Evolutionary conservation across 2,888 invertebrate species (phyloP).

Genomic region (Leptopilina drosophilae): DNA sequence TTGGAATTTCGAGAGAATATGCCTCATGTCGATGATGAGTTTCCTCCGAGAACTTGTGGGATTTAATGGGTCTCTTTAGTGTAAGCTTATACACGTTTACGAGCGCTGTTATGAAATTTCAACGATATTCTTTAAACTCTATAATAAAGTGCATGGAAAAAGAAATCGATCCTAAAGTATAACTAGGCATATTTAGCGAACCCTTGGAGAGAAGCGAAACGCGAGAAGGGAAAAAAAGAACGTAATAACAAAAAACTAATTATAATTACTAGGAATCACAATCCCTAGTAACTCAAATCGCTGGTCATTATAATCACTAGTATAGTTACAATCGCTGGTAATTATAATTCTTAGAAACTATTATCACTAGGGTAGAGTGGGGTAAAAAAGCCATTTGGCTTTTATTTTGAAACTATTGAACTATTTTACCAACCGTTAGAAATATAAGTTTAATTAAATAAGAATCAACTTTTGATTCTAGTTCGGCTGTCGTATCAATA

Average conservation of each 20-base stretch:
- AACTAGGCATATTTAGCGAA: conserved; percentile 6
- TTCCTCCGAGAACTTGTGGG: conserved; percentile 28
- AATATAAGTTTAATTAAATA: too few relatives aligned
- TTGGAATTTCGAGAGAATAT: conserved; percentile 10
- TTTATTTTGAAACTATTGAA: too few relatives aligned
- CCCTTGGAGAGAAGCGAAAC: background rate
- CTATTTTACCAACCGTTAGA: too few relatives aligned
- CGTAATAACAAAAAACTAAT: too few relatives aligned
- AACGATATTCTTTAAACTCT: conserved; percentile 3
- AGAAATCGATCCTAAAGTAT: conserved; percentile 19
- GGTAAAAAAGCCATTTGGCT: too few relatives aligned
- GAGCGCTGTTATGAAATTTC: conserved; percentile 49
- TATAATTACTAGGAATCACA: background rate
- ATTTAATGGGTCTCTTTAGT: conserved; percentile 48
- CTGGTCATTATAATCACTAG: too few relatives aligned
- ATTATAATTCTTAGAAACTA: too few relatives aligned
- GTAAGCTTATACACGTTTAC: conserved; percentile 49
- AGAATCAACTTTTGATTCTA: too few relatives aligned
- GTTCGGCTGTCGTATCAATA: too few relatives aligned
- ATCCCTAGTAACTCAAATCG: too few relatives aligned
- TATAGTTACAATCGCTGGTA: too few relatives aligned
- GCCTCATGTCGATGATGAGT: conserved; percentile 25
- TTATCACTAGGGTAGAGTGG: too few relatives aligned
- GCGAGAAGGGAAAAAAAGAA: background rate
- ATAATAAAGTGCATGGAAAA: background rate